Percentiles rank a stretch among this genome's conserved stretches.
Conservation (phyloP, 2,888 invertebrate species). For the Crepidodera aurea region DNA sequence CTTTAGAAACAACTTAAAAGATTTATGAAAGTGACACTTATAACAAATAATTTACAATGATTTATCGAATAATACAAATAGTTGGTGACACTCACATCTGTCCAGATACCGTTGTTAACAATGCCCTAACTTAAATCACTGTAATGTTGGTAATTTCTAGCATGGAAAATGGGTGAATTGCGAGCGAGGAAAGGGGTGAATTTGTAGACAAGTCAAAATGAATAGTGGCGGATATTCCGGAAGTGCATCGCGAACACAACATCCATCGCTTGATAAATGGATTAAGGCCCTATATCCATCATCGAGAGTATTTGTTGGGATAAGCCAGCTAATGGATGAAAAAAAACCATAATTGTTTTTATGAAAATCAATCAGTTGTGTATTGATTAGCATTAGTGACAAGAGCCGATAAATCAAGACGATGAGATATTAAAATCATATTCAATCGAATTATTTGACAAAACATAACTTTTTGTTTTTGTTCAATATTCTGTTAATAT, state of each 20-base stretch:
- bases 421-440: neutral
- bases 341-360: constrained; percentile 12
- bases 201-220: constrained; percentile 20
- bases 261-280: constrained; percentile 38
- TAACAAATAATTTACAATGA: constrained; percentile 26
- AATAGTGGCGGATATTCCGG: constrained; percentile 29
- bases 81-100: constrained; percentile 44
- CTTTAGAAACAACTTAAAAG: too few relatives aligned
- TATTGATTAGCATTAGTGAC: neutral
- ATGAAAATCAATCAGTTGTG: neutral
- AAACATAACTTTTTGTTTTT: too few relatives aligned
- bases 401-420: neutral
- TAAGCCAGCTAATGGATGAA: constrained; percentile 21
- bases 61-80: constrained; percentile 42
- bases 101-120: constrained; percentile 47
- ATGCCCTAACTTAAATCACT: constrained; percentile 55
- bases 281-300: constrained; percentile 34
- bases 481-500: too few relatives aligned
- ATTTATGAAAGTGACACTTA: neutral
- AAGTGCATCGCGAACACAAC: constrained; percentile 40
- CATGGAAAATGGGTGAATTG: neutral
- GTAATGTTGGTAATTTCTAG: constrained; percentile 55
- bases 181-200: neutral
- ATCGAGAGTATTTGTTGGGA: constrained; percentile 40
- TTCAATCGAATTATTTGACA: too few relatives aligned